Base-by-base conservation (phyloP, 2,113 vertebrate genomes). In the Cyprinodon variegatus region DNA sequence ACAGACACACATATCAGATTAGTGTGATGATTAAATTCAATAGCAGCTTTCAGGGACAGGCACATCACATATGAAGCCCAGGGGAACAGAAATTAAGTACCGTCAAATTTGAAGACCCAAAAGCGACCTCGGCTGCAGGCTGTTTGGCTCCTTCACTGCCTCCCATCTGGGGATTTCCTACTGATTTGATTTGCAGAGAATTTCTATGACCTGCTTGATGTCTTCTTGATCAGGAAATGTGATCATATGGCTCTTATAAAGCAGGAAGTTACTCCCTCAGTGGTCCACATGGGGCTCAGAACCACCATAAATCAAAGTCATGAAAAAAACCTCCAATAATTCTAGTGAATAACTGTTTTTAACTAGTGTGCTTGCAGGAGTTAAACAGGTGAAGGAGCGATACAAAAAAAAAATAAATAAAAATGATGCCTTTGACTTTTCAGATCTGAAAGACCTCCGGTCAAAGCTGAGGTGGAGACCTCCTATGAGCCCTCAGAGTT, bases 41-140 rank as follows among this genome's bases (percentile, higher is more conserved):
- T 91, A 94, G 93, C 93, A 94, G 93, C 93, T 91, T 93, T 46
- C 64, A 84, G 90, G 86, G 87, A 79, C 89, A 93, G 91, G 89
- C 90, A 91, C 91, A n/a, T 90, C 79, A 86, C 84, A 86, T 77
- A 79, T n/a, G 67, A 85, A 74, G 88, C 77, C 79, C 78, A 77
- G 76, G 40, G 60, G 61, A 70, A 22, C 4, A 38, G 38, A 46
- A 74, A 45, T 40, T 70, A 71, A 86, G 70, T 72, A 78, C 81
- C 75, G 76, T 84, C 81, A 84, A 87, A 67, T 80, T 87, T 72
- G 66, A 86, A 84, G 82, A 86, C 41, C 76, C 64, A 62, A 85
- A 57, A 76, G 65, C 63, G 37, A 4, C 77, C 76, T 79, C 66
- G 43, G 43, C 43, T 45, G 6, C 43, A 7, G 50, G 50, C n/a